Evolutionary conservation across 2,797 vertebrate genomes (phyloP), one percentile per base, ranked within the genome.

Genomic region (Chromobotia macracanthus): DNA sequence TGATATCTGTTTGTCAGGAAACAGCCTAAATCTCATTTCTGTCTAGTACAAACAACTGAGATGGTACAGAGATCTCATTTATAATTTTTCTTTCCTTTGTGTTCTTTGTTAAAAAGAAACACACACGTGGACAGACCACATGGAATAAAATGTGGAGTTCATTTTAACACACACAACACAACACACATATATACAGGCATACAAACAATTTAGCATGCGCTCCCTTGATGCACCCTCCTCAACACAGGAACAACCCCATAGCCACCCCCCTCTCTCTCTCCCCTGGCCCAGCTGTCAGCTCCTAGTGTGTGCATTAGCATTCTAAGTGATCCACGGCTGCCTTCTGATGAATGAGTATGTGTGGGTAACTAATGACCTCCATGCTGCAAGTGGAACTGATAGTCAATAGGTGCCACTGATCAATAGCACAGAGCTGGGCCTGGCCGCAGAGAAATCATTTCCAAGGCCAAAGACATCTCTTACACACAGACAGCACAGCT

Each of bases 301-400:
- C 92, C 87, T 93, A 88, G 93, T 86, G 86, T 88, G 92, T 91
- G 94, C 95, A 96, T 97, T 96, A 96, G 94, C 94, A 96, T 95
- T 95, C 94, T 95, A 95, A 95, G 93, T 92, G 93, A 95, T 91
- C 53, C 78, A 92, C 93, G 91, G 92, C 90, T 93, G 93, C 92
- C 92, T 93, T 82, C 92, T 92, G 88, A 92, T 92, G 93, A 94
- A 94, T 94, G 94, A 93, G 94, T 87, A 89, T 89, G 85, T 90
- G 84, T 89, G 83, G 89, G 92, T 94, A 95, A 95, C 93, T 95
- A 96, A 95, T 93, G 94, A 92, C 93, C 93, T 94, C 92, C 92
- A 90, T 89, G 90, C 90, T 91, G 93, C 94, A 94, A 93, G 91
- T 83, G 87, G 91, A 91, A 90, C 93, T 91, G 90, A 91, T 91